Evolutionary conservation across 2,888 invertebrate species (phyloP).

Genomic region (Platycheirus albimanus): DNA sequence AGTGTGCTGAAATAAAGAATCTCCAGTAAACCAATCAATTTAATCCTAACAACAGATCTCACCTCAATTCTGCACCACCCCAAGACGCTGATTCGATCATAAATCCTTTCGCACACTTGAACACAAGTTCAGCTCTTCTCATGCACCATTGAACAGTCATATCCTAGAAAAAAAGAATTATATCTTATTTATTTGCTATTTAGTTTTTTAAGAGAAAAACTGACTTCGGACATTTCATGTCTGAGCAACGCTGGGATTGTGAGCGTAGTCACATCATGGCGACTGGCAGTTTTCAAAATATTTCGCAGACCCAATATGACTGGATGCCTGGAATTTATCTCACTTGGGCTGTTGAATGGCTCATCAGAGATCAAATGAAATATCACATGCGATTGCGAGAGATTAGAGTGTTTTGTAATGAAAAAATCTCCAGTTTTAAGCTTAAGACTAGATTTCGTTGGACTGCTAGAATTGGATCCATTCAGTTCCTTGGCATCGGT

Average conservation of each 20-base stretch:
- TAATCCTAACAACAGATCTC: constrained; percentile 84
- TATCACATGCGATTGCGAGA: constrained; percentile 96
- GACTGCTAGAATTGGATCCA: constrained; percentile 77
- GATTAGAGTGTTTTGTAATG: constrained; percentile 94
- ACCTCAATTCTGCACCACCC: constrained; percentile 95
- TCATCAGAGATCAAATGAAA: constrained; percentile 98
- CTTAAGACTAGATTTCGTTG: constrained; percentile 83
- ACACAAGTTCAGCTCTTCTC: constrained; percentile 97
- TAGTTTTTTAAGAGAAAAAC: background rate
- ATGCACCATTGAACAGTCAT: constrained; percentile 99
- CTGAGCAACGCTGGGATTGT: constrained; percentile 96
- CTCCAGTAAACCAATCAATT: background rate
- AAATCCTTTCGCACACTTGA: constrained; percentile 99
- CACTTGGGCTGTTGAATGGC: constrained; percentile 86
- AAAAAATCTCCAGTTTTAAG: constrained; percentile 93
- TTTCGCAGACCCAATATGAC: constrained; percentile 97
- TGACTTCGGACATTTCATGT: constrained; percentile 96
- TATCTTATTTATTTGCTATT: background rate
- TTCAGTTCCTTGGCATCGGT: constrained; percentile 83
- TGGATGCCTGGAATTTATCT: constrained; percentile 97
- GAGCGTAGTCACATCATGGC: constrained; percentile 95
- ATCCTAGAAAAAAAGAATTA: constrained; percentile 84
- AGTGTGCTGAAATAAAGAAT: constrained; percentile 78
- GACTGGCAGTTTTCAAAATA: constrained; percentile 96
- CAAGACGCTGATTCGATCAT: constrained; percentile 99